Base-by-base conservation (phyloP, 2,113 vertebrate species). In the Trematomus loennbergii region DNA sequence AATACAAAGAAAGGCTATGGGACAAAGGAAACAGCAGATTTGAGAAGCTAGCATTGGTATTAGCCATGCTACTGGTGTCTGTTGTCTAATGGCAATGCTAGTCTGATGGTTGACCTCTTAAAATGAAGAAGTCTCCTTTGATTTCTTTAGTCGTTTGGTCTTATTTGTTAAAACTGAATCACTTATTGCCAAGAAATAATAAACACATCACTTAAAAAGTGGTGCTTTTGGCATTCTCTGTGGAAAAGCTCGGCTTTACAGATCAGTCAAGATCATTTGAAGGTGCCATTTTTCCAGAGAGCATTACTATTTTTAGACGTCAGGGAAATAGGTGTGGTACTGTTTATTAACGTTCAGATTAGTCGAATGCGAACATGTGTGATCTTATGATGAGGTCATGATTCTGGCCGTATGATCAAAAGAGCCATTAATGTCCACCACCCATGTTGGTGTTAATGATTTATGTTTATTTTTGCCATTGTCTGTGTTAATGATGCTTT, bases 301-400 rank as follows among this genome's bases (percentile, higher is more conserved):
- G 71, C 0, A 2, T 17, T 10, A 7, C 53, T 79, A 75, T 85
- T 83, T 87, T 82, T 88, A 69, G 72, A 75, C 40, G 20, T 69
- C 20, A 43, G 13, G 65, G 57, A 82, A 82, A 60, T 79, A 65
- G 57, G 74, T 83, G 71, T 85, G 69, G 36, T 55, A 2, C 43
- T 40, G 8, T 54, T 45, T 33, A 12, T 61, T 17, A 59, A 17
- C 76, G 46, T 71, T 36, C 40, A 53, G 45, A 60, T 55, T 46
- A 22, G 75, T 54, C 48, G 25, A 17, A 57, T 10, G 25, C 48
- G 29, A 67, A 45, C 20, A 48, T 49, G 46, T 69, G 12, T 45
- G 18, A 50, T 29, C 33, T 69, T n/a, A 25, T 18, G 36, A 40
- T 40, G 36, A 13, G 11, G 20, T 33, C 9, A 46, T 62, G 20